phyloP scores from a whole-genome alignment of 2,888 invertebrate species.

The Cephus nigrinus region DNA sequence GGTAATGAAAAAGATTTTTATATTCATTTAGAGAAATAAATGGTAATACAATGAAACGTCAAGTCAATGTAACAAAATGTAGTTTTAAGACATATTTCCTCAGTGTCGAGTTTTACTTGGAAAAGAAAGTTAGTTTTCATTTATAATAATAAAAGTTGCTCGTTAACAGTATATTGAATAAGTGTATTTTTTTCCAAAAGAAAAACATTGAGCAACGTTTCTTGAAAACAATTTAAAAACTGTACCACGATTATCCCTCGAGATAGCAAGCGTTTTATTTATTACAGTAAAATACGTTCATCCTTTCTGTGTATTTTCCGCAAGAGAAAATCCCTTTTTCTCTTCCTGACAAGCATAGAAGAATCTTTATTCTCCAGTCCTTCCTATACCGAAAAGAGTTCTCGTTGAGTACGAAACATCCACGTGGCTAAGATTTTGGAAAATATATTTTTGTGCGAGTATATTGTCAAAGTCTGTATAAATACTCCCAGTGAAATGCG shows the following conservation, averaged over 20 bases:
- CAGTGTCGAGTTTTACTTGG: background rate
- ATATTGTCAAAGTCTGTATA: background rate
- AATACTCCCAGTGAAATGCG: slow-evolving; percentile 3
- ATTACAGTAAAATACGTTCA: background rate
- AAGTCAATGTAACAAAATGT: background rate
- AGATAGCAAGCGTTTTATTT: background rate
- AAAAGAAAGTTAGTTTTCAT: background rate
- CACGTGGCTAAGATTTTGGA: background rate
- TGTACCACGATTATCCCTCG: background rate
- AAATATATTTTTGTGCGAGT: background rate
- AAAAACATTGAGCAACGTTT: background rate
- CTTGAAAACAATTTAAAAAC: background rate
- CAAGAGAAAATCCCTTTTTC: background rate
- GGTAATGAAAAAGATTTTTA: background rate
- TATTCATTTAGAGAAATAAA: background rate
- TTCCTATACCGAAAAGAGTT: background rate
- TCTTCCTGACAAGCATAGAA: background rate
- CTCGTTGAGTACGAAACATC: background rate
- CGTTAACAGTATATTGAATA: background rate
- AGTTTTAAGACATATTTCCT: background rate
- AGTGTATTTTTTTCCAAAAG: background rate
- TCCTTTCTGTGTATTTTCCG: background rate
- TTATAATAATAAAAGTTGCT: background rate
- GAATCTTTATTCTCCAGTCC: no score
- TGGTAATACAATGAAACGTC: background rate